phyloP scores from a whole-genome alignment of 2,113 vertebrate species.

The Rhodinocichla rosea region DNA sequence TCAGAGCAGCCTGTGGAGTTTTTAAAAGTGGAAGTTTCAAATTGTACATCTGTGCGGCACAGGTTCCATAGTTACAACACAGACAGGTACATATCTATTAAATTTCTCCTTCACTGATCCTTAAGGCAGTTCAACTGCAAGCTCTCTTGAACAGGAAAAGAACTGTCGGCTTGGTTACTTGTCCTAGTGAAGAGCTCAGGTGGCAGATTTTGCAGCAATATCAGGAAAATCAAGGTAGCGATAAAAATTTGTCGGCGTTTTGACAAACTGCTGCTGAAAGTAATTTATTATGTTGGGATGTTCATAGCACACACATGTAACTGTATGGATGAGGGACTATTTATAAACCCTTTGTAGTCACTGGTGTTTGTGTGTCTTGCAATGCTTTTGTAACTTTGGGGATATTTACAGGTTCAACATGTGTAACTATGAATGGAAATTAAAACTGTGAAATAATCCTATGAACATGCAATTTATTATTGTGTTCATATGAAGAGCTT shows the following conservation, averaged over 20 bases:
- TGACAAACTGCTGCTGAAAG: background rate
- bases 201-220: background rate
- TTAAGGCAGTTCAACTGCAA: background rate
- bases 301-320: background rate
- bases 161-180: background rate
- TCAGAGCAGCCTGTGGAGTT: background rate
- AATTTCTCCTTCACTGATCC: background rate
- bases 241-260: background rate
- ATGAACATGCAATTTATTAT: background rate
- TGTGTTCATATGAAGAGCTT: background rate
- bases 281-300: background rate
- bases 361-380: background rate
- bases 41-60: accelerated
- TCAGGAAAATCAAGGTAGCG: background rate
- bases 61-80: background rate
- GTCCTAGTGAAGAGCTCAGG: background rate
- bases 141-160: background rate
- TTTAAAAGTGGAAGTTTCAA: background rate
- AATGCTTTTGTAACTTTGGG: background rate
- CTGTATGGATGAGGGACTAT: background rate
- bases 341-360: background rate
- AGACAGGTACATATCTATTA: background rate
- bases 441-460: background rate
- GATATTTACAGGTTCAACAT: background rate
- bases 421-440: background rate